Conservation (phyloP, 1,140 invertebrate genomes). For the Laupala kohalensis region DNA sequence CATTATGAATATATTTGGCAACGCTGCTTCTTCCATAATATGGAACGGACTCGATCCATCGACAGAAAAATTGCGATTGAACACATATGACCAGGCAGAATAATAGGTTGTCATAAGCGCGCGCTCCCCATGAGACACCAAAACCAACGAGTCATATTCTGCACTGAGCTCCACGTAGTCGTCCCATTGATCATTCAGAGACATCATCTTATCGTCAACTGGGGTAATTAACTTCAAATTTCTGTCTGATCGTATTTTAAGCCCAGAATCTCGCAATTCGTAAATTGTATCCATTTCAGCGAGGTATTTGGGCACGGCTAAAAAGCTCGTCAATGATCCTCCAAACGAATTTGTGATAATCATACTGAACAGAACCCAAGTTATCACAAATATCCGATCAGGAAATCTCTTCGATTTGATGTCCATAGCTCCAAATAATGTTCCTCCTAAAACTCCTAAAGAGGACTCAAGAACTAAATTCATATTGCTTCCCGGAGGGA, state of each 20-base stretch:
- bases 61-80: not conserved
- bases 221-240: not conserved
- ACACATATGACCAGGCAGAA: no score
- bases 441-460: not conserved
- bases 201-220: no score
- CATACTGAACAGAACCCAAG: not conserved
- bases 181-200: no score
- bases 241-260: slow-evolving; percentile 17
- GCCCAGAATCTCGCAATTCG: slow-evolving; percentile 25
- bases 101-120: no score
- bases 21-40: not conserved
- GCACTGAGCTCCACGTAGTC: no score
- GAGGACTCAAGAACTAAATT: not conserved
- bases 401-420: not conserved
- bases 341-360: not conserved
- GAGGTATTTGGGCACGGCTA: not conserved
- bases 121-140: no score
- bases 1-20: not conserved
- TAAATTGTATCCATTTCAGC: not conserved
- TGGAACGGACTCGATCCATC: not conserved
- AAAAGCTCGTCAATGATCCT: not conserved
- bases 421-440: not conserved
- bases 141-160: no score
- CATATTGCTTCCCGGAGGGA: not conserved
- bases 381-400: not conserved